Evolutionary conservation across 2,113 vertebrate species (phyloP).

Genomic region (Cryptotis parvus): DNA sequence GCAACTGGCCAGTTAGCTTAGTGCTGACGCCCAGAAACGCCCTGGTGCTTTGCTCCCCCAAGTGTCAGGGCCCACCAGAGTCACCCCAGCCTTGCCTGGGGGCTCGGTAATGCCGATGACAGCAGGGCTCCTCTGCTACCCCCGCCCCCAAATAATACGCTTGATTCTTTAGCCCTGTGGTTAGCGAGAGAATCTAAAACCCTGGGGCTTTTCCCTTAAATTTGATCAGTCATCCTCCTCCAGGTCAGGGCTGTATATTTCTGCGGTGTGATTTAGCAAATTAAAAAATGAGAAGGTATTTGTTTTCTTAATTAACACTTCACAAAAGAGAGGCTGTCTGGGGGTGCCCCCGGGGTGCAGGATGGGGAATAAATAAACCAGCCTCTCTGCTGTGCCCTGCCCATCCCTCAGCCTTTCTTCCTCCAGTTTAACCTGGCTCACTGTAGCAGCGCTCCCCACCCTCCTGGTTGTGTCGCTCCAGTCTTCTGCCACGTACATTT

Average conservation of each 20-base stretch:
- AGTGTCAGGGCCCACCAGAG: no score
- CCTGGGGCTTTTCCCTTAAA: conserved; percentile 44
- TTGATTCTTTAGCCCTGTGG: no score
- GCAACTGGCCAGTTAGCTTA: no score
- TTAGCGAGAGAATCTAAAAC: not conserved
- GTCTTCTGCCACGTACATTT: conserved; percentile 56
- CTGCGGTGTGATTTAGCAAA: conserved; percentile 49
- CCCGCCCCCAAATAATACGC: rapidly evolving
- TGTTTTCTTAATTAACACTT: conserved; percentile 69
- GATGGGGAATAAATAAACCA: conserved; percentile 2
- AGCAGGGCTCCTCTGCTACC: no score
- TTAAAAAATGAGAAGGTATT: conserved; percentile 48
- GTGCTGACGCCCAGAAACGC: no score
- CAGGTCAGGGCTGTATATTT: conserved; percentile 42
- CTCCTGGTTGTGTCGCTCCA: not conserved
- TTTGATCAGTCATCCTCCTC: not conserved
- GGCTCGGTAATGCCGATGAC: no score
- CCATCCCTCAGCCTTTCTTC: conserved; percentile 59
- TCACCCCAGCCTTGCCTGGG: no score
- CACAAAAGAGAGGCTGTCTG: conserved; percentile 50
- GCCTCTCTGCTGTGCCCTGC: no score
- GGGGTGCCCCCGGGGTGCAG: not conserved
- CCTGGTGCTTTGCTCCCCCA: no score
- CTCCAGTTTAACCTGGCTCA: conserved; percentile 40
- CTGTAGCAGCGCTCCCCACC: conserved; percentile 51